Evolutionary conservation across 2,888 invertebrate species (phyloP).

Genomic region (Polyommatus icarus): DNA sequence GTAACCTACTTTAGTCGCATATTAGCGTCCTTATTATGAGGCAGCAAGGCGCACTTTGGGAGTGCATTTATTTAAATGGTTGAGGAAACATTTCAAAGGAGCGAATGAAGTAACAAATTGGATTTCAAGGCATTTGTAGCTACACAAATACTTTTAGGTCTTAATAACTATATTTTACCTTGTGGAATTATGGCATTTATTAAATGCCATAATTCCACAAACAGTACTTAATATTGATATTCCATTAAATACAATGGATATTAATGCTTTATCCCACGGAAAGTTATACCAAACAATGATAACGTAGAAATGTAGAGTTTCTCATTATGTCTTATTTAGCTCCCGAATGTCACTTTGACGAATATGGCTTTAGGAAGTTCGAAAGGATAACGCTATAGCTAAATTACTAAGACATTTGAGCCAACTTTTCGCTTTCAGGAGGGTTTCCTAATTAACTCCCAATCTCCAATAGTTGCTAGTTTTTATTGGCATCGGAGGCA

Average conservation of each 20-base stretch:
- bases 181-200: not conserved
- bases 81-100: slow-evolving; percentile 23
- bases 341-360: not conserved
- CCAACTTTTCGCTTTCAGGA: not conserved
- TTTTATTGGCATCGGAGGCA: slow-evolving; percentile 21
- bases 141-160: not conserved
- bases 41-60: not conserved
- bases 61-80: not conserved
- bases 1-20: slow-evolving; percentile 20
- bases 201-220: no score
- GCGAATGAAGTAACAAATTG: slow-evolving; percentile 25
- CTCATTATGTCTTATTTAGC: not conserved
- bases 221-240: not conserved
- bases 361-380: not conserved
- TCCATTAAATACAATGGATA: not conserved
- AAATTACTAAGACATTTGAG: not conserved
- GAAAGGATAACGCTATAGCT: not conserved
- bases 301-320: not conserved
- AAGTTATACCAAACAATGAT: not conserved
- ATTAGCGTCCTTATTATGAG: not conserved
- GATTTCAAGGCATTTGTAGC: slow-evolving; percentile 21
- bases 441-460: not conserved
- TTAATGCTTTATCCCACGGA: not conserved
- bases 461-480: not conserved
- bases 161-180: not conserved